Evolutionary conservation across 2,797 vertebrate genomes (phyloP).

Genomic region (Pempheris klunzingeri): DNA sequence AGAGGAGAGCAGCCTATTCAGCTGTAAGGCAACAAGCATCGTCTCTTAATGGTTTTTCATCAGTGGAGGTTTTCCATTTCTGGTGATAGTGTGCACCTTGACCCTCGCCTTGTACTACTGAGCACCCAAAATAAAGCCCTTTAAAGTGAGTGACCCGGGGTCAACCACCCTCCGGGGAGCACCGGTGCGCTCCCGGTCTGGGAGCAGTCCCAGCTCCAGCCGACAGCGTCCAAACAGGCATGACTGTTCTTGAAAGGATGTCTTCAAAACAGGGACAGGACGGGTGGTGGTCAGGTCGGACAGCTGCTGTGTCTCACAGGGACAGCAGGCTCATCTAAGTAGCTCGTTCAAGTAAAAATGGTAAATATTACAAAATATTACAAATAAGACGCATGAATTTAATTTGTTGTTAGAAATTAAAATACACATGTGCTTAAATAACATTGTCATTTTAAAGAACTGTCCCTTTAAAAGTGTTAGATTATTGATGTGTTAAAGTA

Average conservation of each 20-base stretch:
- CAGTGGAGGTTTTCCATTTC: constrained; percentile 40
- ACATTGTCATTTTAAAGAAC: not conserved
- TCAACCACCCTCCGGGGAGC: constrained; percentile 31
- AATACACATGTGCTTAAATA: not conserved
- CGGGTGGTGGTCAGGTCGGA: constrained; percentile 14
- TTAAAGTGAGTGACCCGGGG: constrained; percentile 57
- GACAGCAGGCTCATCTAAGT: constrained; percentile 5
- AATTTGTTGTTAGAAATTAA: not conserved
- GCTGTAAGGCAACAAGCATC: constrained; percentile 20
- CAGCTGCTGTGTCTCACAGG: constrained; percentile 37
- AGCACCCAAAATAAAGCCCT: constrained; percentile 69
- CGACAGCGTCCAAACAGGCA: constrained; percentile 45
- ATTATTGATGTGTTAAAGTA: not conserved
- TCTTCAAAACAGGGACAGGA: constrained; percentile 21
- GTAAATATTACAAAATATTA: not conserved
- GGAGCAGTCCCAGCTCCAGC: constrained; percentile 23
- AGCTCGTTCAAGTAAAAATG: not conserved
- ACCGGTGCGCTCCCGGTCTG: constrained; percentile 3
- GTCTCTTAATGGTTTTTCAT: constrained; percentile 47
- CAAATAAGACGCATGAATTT: not conserved
- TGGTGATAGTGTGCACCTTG: constrained; percentile 38
- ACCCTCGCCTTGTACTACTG: constrained; percentile 18
- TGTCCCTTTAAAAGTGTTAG: not conserved
- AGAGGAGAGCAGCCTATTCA: constrained; percentile 40
- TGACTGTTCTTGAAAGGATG: constrained; percentile 32